phyloP scores from a whole-genome alignment of 2,888 invertebrate species.

The Acleris emargana region DNA sequence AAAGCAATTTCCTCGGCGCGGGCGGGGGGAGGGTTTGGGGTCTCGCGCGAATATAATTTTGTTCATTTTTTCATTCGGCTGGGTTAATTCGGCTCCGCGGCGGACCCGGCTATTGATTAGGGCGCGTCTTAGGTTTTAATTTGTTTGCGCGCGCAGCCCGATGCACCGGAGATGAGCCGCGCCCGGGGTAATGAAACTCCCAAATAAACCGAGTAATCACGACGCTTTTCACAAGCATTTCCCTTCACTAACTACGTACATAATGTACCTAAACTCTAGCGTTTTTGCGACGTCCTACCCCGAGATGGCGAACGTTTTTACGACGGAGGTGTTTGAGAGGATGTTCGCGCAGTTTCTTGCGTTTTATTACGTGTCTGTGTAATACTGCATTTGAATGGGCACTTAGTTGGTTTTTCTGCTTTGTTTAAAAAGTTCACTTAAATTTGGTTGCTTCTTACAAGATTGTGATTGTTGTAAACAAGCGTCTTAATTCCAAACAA shows the following conservation, averaged over 20 bases:
- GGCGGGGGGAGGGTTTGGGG: slow-evolving; percentile 64
- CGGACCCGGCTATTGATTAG: slow-evolving; percentile 83
- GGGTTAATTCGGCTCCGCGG: slow-evolving; percentile 83
- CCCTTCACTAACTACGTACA: slow-evolving; percentile 41
- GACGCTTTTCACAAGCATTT: slow-evolving; percentile 69
- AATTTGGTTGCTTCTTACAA: too few relatives aligned
- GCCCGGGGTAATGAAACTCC: slow-evolving; percentile 47
- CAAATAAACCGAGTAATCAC: slow-evolving; percentile 72
- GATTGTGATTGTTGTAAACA: too few relatives aligned
- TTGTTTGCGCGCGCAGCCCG: slow-evolving; percentile 83
- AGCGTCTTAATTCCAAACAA: too few relatives aligned
- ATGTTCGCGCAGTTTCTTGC: slow-evolving; percentile 22
- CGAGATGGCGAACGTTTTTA: slow-evolving; percentile 22
- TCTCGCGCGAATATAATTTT: slow-evolving; percentile 84
- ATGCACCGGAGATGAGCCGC: slow-evolving; percentile 79
- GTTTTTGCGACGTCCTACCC: slow-evolving; percentile 2
- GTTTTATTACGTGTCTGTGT: slow-evolving; percentile 21
- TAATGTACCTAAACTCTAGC: slow-evolving; percentile 12
- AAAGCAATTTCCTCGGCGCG: slow-evolving; percentile 81
- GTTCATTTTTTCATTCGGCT: slow-evolving; percentile 84
- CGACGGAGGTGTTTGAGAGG: slow-evolving; percentile 29
- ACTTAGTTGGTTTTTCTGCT: slow-evolving; percentile 15
- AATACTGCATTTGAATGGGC: slow-evolving; percentile 22
- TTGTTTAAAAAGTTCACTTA: not conserved
- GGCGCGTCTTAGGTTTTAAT: slow-evolving; percentile 84